Evolutionary conservation across 2,888 invertebrate species (phyloP).

Genomic region (Cephus spinipes): DNA sequence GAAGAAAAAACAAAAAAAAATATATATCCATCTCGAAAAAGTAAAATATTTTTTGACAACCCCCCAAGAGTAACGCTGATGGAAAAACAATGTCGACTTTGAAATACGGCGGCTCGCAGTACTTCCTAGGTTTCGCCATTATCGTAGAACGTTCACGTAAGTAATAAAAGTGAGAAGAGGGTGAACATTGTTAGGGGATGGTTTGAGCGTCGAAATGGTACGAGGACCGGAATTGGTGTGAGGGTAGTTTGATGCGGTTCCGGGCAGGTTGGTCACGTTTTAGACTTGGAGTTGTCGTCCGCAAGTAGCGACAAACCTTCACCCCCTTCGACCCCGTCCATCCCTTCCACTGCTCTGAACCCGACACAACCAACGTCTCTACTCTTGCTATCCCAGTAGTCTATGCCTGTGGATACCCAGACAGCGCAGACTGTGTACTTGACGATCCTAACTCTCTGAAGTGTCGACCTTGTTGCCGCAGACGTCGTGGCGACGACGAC

Average conservation of each 20-base stretch:
- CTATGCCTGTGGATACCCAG: no score
- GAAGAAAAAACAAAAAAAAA: no score
- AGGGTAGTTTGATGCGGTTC: constrained; percentile 49
- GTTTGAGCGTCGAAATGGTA: constrained; percentile 27
- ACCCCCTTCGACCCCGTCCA: constrained; percentile 15
- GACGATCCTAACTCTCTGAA: neutral
- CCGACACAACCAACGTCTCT: constrained; percentile 6
- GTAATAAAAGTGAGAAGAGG: constrained; percentile 1
- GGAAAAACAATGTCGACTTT: constrained; percentile 2
- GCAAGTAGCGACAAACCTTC: constrained; percentile 43
- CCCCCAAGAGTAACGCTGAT: neutral
- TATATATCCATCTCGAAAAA: no score
- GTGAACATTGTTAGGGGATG: constrained; percentile 11
- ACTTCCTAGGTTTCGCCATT: neutral
- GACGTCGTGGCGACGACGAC: constrained; percentile 23
- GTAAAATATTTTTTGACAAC: no score
- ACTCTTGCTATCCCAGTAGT: constrained; percentile 4
- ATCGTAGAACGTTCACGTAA: neutral
- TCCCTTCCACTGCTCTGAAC: constrained; percentile 14
- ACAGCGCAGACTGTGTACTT: no score
- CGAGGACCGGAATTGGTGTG: constrained; percentile 23
- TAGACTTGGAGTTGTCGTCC: constrained; percentile 42
- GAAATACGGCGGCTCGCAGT: neutral
- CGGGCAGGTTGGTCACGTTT: constrained; percentile 51
- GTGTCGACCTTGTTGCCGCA: constrained; percentile 16